Evolutionary conservation across 1,140 invertebrate genomes (phyloP), one percentile per base, ranked within the genome.

Genomic region (Rhopalosiphum maidis): DNA sequence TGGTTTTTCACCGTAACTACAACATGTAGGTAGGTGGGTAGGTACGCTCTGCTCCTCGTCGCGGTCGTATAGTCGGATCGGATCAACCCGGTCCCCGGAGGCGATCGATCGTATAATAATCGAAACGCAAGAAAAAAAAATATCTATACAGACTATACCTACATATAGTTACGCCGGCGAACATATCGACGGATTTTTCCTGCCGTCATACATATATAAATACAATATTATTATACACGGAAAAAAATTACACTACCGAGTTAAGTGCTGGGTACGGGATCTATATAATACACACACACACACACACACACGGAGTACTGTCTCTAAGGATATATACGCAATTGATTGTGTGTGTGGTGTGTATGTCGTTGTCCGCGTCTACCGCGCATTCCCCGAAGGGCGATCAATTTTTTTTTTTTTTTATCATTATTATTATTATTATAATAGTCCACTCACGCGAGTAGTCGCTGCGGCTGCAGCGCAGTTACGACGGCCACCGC

Each of bases 241-340:
- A 92, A 82, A 85, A 68, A 92, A 92, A 92, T 92, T 92, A 92
- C 91, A 92, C 91, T 48, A 48, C 91, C 91, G 68, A 92, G 68
- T 92, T 92, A 92, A 92, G 91, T 92, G 91, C 91, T 77, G 91
- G 91, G 91, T 82, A 92, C n/a, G 5, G 23, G 83, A 43, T 85
- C 83, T 77, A 77, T 77, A 77, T 85, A 85, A 83, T 77, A 77
- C 60, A n/a, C 60, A 2, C 11, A 3, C 35, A 83, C 82, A 41
- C 11, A 7, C 22, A 43, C 23, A 15, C 25, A 11, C 46, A 48
- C 48, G 15, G 1, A 23, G 15, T 15, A 51, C 46, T 23, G 23
- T 21, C n/a, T 23, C 21, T 54, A 89, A 51, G 87, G 30, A 35
- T 88, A 35, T 30, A 35, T 51, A 51, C 48, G 8, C 35, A 11